Evolutionary conservation across 1,140 invertebrate species (phyloP).

Genomic region (Drosophila subpulchrella): DNA sequence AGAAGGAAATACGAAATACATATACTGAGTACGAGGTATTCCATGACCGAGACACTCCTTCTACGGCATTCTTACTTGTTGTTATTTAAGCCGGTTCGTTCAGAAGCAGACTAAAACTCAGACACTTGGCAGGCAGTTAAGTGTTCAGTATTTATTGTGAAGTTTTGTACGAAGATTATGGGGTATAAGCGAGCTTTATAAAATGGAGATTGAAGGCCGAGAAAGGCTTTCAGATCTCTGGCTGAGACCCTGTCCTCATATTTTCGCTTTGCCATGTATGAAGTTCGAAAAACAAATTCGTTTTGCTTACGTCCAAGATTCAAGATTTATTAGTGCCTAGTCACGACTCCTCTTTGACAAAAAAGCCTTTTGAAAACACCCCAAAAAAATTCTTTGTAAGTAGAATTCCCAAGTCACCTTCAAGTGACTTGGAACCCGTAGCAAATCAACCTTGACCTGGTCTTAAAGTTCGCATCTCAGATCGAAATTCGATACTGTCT

Average conservation of each 20-base stretch:
- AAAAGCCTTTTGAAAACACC: constrained; percentile 6
- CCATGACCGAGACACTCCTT: background rate
- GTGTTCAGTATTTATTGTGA: constrained; percentile 31
- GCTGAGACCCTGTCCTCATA: no score
- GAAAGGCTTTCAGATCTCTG: background rate
- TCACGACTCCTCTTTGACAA: constrained; percentile 10
- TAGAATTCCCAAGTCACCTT: constrained; percentile 5
- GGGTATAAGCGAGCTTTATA: constrained; percentile 12
- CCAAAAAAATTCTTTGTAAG: background rate
- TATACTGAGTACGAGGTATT: background rate
- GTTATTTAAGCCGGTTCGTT: constrained; percentile 5
- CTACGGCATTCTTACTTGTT: background rate
- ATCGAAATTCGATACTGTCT: background rate
- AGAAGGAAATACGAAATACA: background rate
- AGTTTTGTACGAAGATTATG: background rate
- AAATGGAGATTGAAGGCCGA: constrained; percentile 1
- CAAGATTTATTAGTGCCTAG: background rate
- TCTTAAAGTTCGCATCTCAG: constrained; percentile 12
- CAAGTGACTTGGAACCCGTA: background rate
- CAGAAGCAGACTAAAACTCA: constrained; percentile 1
- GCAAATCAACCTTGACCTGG: constrained; percentile 26
- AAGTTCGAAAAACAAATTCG: no score
- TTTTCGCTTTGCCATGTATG: no score
- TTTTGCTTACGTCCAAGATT: no score
- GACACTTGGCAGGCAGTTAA: constrained; percentile 37